Conservation (phyloP, 2,888 invertebrate genomes). For the Alitta virens region DNA sequence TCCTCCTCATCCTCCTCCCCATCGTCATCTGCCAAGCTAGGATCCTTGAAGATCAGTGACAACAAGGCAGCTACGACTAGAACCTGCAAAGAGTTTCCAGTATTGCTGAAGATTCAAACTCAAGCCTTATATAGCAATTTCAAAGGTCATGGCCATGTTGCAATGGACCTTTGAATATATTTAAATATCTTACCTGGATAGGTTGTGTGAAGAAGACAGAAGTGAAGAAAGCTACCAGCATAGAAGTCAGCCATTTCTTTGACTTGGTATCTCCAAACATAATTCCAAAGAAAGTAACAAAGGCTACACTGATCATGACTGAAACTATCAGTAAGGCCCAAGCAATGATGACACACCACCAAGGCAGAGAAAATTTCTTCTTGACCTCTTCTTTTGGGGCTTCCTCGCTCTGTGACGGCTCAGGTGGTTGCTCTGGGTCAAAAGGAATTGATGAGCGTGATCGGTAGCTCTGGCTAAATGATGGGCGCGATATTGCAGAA, state of each 20-base stretch:
- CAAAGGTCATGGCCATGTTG: too few relatives aligned
- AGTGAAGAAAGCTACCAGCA: slow-evolving; percentile 58
- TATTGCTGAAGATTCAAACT: too few relatives aligned
- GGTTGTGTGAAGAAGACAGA: slow-evolving; percentile 60
- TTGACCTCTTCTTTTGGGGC: slow-evolving; percentile 39
- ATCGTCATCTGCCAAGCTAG: slow-evolving; percentile 40
- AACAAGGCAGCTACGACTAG: slow-evolving; percentile 53
- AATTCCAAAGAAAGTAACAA: slow-evolving; percentile 59
- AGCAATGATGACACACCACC: slow-evolving; percentile 54
- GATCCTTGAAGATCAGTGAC: slow-evolving; percentile 52
- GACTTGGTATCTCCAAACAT: slow-evolving; percentile 58
- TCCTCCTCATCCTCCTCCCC: slow-evolving; percentile 54
- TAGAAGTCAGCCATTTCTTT: slow-evolving; percentile 59
- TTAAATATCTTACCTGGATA: slow-evolving; percentile 52
- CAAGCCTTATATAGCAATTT: too few relatives aligned
- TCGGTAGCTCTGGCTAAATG: too few relatives aligned
- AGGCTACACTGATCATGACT: slow-evolving; percentile 52
- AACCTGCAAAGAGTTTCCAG: slow-evolving; percentile 55
- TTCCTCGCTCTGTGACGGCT: too few relatives aligned
- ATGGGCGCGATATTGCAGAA: too few relatives aligned
- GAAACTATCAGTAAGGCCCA: slow-evolving; percentile 57
- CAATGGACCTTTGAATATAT: not conserved
- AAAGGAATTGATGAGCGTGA: too few relatives aligned
- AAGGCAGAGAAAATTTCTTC: slow-evolving; percentile 46
- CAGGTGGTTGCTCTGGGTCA: too few relatives aligned